Conservation (phyloP, 2,888 invertebrate genomes). For the Odontocerum albicorne region DNA sequence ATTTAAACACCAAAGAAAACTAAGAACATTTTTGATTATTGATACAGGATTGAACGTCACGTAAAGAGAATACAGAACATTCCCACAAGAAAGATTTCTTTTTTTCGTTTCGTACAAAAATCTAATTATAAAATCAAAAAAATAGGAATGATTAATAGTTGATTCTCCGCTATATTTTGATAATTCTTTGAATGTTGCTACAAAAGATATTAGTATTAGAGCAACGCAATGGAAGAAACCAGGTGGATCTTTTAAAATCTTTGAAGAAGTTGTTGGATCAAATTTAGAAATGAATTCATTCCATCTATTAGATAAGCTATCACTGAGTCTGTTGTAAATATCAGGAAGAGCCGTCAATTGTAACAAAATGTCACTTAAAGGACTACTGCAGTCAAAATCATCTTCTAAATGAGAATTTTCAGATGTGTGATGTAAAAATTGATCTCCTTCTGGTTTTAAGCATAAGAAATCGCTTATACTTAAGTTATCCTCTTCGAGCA, state of each 20-base stretch:
- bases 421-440: conserved; percentile 40
- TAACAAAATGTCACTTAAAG: conserved; percentile 57
- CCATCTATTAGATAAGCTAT: conserved; percentile 73
- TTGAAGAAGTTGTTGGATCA: conserved; percentile 74
- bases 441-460: conserved; percentile 47
- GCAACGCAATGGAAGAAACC: conserved; percentile 64
- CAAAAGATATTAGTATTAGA: conserved; percentile 63
- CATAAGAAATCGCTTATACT: conserved; percentile 76
- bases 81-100: conserved; percentile 49
- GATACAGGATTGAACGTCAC: conserved; percentile 47
- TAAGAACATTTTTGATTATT: conserved; percentile 42
- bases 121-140: conserved; percentile 45
- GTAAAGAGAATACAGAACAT: conserved; percentile 42
- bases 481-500: conserved; percentile 71
- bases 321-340: conserved; percentile 66
- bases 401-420: conserved; percentile 39
- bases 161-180: conserved; percentile 45
- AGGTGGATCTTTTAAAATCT: conserved; percentile 61
- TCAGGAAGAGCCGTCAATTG: conserved; percentile 65
- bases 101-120: conserved; percentile 49
- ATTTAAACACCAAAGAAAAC: conserved; percentile 43
- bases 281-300: conserved; percentile 78
- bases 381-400: conserved; percentile 45
- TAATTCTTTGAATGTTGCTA: conserved; percentile 65
- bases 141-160: background rate